A percentile compares a stretch with the other conserved stretches of the same genome.
phyloP scores from a whole-genome alignment of 2,888 invertebrate species.

The Notodonta ziczac region DNA sequence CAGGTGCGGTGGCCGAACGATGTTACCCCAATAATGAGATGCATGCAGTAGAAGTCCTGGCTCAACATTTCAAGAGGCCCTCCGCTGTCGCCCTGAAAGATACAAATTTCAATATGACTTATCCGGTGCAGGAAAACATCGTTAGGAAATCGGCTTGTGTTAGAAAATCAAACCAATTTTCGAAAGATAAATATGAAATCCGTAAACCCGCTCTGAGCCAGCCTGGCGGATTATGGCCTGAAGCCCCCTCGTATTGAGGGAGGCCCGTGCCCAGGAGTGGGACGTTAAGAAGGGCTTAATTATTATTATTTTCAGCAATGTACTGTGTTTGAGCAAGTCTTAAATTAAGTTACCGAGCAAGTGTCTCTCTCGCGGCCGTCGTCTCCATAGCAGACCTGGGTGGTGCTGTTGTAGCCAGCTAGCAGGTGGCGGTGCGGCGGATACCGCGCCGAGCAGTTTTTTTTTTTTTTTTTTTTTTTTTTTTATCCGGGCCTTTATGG shows the following conservation, averaged over 20 bases:
- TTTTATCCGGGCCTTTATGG: too few relatives aligned
- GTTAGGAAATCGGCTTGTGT: too few relatives aligned
- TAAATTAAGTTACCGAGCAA: slow-evolving; percentile 1
- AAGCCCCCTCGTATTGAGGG: too few relatives aligned
- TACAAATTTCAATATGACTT: background rate
- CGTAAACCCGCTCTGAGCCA: too few relatives aligned
- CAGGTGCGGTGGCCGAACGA: slow-evolving; percentile 70
- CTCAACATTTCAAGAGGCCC: slow-evolving; percentile 80
- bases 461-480: too few relatives aligned
- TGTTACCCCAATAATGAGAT: slow-evolving; percentile 78
- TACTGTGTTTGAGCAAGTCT: too few relatives aligned
- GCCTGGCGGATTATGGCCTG: too few relatives aligned
- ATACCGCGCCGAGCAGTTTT: slow-evolving; percentile 5
- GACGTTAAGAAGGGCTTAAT: too few relatives aligned
- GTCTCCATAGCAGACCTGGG: slow-evolving; percentile 11
- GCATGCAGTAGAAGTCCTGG: slow-evolving; percentile 43
- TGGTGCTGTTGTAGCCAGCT: slow-evolving; percentile 5
- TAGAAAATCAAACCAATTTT: too few relatives aligned
- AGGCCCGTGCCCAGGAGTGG: too few relatives aligned
- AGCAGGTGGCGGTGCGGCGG: background rate
- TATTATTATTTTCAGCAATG: background rate
- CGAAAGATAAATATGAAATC: too few relatives aligned
- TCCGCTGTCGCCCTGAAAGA: slow-evolving; percentile 86
- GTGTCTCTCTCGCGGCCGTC: background rate
- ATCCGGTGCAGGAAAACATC: too few relatives aligned